Base-by-base conservation (phyloP, 2,888 invertebrate genomes). In the Drosophila nr. medialis region DNA sequence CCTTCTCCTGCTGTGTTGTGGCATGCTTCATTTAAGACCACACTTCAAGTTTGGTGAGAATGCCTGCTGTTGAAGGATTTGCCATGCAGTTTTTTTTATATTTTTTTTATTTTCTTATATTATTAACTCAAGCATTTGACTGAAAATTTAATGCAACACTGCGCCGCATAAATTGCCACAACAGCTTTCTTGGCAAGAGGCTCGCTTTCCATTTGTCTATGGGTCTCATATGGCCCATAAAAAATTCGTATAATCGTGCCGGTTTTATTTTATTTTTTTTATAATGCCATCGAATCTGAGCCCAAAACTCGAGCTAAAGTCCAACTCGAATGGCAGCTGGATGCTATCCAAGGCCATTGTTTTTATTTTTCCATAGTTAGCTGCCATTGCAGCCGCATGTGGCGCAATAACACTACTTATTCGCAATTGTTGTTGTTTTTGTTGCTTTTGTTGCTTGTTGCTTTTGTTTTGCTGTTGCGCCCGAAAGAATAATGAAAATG, bases 61-160 rank as follows among this genome's bases (percentile, higher is more conserved):
- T 45, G 69, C 59, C 86, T 89, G 83, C 54, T 64, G 72, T 70
- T 84, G 87, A 83, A 75, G 82, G 70, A 87, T 83, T 86, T 67
- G 64, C 51, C 24, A 59, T 49, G 50, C 65, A 53, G 54, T 58
- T 58, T 13, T 34, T 53, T 54, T 66, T 56, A 50, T 21, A 1
- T 48, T 13, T 50, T 50, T 50, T 75, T 64, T 74, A 15, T 45
- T 45, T 45, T 45, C 45, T 45, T 45, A 45, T 45, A 55, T 72
- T 87, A 85, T 86, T 76, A 90, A 90, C 78, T 83, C 89, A 86
- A 89, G 87, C 84, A 85, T 86, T 85, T 89, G 78, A 85, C 76
- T 89, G 88, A 77, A 88, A 81, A 86, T 86, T 86, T 86, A 90
- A 86, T 86, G 89, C 90, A 90, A 90, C 88, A 89, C 89, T 86